Conservation (phyloP, 2,888 invertebrate species). For the Cheilosia variabilis region DNA sequence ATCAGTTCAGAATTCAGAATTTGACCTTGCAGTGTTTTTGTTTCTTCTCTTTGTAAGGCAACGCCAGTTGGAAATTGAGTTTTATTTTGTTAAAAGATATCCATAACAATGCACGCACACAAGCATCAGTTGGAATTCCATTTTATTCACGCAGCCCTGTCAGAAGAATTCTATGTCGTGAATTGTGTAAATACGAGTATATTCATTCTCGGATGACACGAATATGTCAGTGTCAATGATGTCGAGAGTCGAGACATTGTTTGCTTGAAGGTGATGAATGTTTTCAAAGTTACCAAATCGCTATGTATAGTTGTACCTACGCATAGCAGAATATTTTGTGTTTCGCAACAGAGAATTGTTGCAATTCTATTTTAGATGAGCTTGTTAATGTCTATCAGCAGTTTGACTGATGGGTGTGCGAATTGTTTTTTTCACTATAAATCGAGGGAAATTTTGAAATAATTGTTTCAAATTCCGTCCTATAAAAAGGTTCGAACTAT, state of each 20-base stretch:
- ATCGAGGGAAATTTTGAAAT: background rate
- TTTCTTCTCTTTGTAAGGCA: too few species aligned
- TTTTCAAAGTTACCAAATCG: background rate
- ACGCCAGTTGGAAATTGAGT: too few species aligned
- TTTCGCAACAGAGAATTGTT: background rate
- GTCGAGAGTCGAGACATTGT: background rate
- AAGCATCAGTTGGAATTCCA: background rate
- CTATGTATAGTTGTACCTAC: background rate
- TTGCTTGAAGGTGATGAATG: constrained; percentile 11
- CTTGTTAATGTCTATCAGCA: background rate
- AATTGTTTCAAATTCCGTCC: too few species aligned
- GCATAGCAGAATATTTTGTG: too few species aligned
- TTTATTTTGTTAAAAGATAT: too few species aligned
- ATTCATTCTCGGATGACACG: background rate
- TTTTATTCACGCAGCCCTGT: background rate
- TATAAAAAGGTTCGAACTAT: too few species aligned
- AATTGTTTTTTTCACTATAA: background rate
- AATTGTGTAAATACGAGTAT: background rate
- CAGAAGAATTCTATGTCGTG: background rate
- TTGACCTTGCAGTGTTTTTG: too few species aligned
- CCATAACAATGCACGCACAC: too few species aligned
- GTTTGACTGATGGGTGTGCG: background rate
- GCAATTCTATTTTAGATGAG: background rate
- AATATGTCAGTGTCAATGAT: constrained; percentile 7
- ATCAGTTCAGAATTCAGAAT: too few species aligned